phyloP scores from a whole-genome alignment of 2,797 vertebrate species.

The Tolypeutes matacus region DNA sequence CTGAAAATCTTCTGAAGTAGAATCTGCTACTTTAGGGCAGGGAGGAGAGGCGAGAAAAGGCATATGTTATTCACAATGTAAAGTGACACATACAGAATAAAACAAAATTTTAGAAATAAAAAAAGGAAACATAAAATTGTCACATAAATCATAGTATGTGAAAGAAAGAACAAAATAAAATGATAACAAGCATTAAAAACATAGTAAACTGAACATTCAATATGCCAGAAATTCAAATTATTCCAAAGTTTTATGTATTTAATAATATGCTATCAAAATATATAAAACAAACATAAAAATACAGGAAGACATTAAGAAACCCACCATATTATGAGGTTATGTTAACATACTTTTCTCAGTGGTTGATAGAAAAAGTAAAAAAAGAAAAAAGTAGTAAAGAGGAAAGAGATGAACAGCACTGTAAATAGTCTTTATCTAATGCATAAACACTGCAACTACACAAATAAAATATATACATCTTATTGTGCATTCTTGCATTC shows the following conservation, averaged over 20 bases:
- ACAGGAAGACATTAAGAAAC: neutral
- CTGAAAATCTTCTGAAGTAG: too few relatives aligned
- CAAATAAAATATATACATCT: neutral
- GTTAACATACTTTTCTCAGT: neutral
- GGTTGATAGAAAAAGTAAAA: neutral
- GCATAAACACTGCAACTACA: neutral
- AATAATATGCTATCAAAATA: neutral
- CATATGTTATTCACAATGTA: too few relatives aligned
- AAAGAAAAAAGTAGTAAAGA: neutral
- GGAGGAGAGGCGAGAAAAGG: too few relatives aligned
- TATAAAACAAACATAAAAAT: neutral
- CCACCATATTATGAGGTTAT: neutral
- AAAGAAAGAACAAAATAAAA: neutral
- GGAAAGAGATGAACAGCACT: neutral
- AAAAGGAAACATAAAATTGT: neutral
- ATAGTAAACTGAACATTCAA: neutral
- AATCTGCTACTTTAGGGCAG: neutral
- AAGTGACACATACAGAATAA: neutral
- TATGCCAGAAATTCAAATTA: neutral
- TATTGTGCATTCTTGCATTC: too few relatives aligned
- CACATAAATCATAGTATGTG: neutral
- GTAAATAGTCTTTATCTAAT: neutral
- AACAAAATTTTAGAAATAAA: neutral
- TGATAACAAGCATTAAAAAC: neutral
- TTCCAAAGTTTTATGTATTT: neutral